These are phyloP conservation scores for Naso thynnoides DNA, from an alignment of 2,797 vertebrate genomes.

Conservation along the genomic window DNA sequence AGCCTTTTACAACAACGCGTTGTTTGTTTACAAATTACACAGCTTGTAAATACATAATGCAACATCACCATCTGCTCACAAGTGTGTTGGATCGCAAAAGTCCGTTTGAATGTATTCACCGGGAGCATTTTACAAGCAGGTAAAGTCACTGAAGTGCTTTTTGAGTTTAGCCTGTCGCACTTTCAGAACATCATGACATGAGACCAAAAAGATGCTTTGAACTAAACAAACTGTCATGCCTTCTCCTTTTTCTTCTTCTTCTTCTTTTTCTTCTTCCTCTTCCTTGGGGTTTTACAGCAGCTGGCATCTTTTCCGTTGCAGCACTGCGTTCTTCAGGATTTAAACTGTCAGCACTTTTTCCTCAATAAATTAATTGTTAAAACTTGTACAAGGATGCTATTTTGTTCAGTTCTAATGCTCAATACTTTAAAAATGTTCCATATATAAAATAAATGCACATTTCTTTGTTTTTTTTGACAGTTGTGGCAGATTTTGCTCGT, in stretches of 20 bases:
- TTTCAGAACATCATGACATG: not conserved
- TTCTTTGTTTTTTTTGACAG: not conserved
- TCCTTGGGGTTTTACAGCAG: too few relatives aligned
- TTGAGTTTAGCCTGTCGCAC: not conserved
- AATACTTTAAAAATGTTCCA: not conserved
- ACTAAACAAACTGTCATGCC: too few relatives aligned
- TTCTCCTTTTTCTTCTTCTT: too few relatives aligned
- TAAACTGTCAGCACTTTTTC: too few relatives aligned
- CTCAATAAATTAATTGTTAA: not conserved
- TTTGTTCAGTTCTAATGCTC: too few relatives aligned
- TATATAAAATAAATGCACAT: not conserved
- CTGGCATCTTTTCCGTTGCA: too few relatives aligned
- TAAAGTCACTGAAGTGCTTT: constrained; percentile 7
- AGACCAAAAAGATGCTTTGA: not conserved
- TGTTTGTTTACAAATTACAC: not conserved
- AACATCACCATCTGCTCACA: constrained; percentile 3
- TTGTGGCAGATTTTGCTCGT: not conserved
- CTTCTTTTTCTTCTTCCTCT: too few relatives aligned
- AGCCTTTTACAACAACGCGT: not conserved
- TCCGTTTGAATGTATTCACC: constrained; percentile 1
- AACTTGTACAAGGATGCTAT: too few relatives aligned
- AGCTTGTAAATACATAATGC: constrained; percentile 9
- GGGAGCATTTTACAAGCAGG: not conserved
- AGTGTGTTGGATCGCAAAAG: not conserved
- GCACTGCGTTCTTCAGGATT: too few relatives aligned